These are phyloP conservation scores for Cyphomyrmex costatus DNA, from an alignment of 1,140 invertebrate species.

Conservation along the genomic window DNA sequence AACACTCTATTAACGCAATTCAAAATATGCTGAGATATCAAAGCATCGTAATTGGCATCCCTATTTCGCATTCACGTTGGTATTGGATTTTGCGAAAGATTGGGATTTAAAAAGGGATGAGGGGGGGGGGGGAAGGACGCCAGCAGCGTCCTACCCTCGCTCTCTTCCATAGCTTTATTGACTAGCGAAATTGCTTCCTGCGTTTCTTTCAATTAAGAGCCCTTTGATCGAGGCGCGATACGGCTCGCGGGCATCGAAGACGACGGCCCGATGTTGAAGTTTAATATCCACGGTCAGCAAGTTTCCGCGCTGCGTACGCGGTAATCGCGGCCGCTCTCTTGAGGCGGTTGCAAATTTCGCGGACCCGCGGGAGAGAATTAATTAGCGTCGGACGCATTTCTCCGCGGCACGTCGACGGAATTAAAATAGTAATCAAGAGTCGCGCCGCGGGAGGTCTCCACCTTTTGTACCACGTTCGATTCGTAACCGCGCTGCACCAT, in stretches of 20 bases:
- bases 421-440: conserved; percentile 64
- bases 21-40: conserved; percentile 34
- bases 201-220: conserved; percentile 62
- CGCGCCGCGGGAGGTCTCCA: conserved; percentile 58
- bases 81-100: conserved; percentile 51
- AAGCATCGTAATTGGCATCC: conserved; percentile 24
- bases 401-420: conserved; percentile 60
- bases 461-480: conserved; percentile 62
- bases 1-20: conserved; percentile 4
- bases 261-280: conserved; percentile 58
- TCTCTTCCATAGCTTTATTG: conserved; percentile 47
- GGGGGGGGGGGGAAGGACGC: no score
- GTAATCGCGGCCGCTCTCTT: conserved; percentile 52
- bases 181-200: conserved; percentile 57
- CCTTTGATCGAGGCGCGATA: conserved; percentile 62
- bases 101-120: conserved; percentile 31
- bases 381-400: conserved; percentile 59
- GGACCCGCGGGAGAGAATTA: conserved; percentile 62
- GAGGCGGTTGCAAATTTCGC: conserved; percentile 60
- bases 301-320: conserved; percentile 50
- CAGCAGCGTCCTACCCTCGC: neutral
- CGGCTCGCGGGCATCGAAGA: conserved; percentile 60
- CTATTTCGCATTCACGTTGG: conserved; percentile 32
- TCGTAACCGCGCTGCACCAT: conserved; percentile 41
- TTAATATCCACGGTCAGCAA: conserved; percentile 66